Conservation (phyloP, 2,797 vertebrate genomes). For the Corythornis leucogaster region DNA sequence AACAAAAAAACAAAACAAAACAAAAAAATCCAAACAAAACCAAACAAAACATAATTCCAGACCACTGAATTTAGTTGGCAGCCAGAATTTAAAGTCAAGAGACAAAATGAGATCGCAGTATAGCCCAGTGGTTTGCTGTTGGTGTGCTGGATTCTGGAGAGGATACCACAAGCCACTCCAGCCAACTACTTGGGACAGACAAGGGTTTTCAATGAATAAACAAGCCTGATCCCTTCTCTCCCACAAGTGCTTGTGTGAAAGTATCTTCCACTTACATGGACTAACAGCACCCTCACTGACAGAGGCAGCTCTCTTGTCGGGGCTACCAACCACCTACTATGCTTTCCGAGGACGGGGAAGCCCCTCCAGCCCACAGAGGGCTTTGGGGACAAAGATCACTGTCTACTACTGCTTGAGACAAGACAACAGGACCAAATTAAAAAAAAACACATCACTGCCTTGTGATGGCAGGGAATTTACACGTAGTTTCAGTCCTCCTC, state of each 20-base stretch:
- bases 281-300: background rate
- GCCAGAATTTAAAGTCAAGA: conserved; percentile 1
- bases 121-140: background rate
- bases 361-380: background rate
- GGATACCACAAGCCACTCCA: background rate
- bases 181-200: background rate
- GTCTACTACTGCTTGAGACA: background rate
- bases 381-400: background rate
- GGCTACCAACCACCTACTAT: background rate
- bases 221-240: background rate
- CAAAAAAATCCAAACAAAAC: too few species aligned
- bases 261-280: background rate
- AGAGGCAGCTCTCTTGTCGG: background rate
- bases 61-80: background rate
- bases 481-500: background rate
- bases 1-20: too few species aligned
- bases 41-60: background rate
- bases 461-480: background rate
- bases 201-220: background rate
- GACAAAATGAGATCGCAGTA: background rate
- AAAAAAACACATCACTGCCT: background rate
- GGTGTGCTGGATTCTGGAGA: background rate
- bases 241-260: accelerated
- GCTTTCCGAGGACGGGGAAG: background rate
- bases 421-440: background rate